Percentiles rank a stretch among this genome's conserved stretches.
Conservation (phyloP, 1,140 invertebrate species). For the Plodia interpunctella region DNA sequence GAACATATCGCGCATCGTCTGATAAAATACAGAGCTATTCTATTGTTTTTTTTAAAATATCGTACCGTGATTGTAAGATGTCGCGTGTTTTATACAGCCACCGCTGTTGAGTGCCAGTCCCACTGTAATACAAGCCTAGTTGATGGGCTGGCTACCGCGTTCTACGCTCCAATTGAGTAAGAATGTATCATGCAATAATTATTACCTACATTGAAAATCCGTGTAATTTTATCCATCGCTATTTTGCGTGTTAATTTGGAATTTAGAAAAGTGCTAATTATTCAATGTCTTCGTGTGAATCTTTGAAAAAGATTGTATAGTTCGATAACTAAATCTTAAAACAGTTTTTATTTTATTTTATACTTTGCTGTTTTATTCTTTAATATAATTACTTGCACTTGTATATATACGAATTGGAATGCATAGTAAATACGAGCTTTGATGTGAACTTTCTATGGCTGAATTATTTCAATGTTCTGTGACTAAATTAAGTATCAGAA, state of each 20-base stretch:
- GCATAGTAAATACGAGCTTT: no score
- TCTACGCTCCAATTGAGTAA: slow-evolving; percentile 66
- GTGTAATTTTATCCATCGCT: slow-evolving; percentile 9
- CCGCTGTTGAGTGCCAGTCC: slow-evolving; percentile 43
- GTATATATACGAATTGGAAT: no score
- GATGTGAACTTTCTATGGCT: no score
- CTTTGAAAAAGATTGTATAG: no score
- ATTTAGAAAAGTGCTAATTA: slow-evolving; percentile 24
- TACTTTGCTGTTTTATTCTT: no score
- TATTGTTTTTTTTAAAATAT: slow-evolving; percentile 3
- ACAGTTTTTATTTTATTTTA: no score
- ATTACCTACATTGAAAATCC: slow-evolving; percentile 17
- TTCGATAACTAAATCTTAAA: no score
- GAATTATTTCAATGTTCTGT: no score
- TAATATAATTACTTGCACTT: no score
- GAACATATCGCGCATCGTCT: neutral
- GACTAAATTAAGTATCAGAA: no score
- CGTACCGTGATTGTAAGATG: slow-evolving; percentile 31
- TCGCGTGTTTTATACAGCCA: slow-evolving; percentile 20
- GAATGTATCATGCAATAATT: slow-evolving; percentile 58
- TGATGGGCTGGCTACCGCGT: slow-evolving; percentile 37
- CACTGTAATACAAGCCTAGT: slow-evolving; percentile 56
- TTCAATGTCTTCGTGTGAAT: neutral
- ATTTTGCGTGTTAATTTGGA: slow-evolving; percentile 21
- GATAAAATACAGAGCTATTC: neutral